A percentile compares a stretch with the other conserved stretches of the same genome.
These are phyloP conservation scores for Paracentrotus lividus DNA, from an alignment of 53 echinoderm and acorn worm genomes.

Conservation along the genomic window DNA sequence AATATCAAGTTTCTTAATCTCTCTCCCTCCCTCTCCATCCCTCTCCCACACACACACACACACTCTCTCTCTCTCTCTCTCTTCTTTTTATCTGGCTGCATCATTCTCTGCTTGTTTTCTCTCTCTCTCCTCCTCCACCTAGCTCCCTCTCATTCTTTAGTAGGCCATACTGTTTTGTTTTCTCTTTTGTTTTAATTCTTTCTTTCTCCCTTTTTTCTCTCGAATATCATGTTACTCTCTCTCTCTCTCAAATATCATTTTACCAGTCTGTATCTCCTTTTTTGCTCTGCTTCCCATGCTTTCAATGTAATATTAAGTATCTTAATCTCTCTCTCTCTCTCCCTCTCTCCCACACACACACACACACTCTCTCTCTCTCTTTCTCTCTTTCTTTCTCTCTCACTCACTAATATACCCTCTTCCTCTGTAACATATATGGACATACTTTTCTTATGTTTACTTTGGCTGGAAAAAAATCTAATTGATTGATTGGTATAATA, in stretches of 20 bases:
- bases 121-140: background rate
- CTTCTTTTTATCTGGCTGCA: no score
- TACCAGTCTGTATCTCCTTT: no score
- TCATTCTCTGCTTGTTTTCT: background rate
- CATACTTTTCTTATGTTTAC: no score
- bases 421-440: background rate
- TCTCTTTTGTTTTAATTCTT: background rate
- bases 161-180: background rate
- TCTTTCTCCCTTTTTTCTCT: background rate
- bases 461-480: no score
- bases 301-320: background rate
- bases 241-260: background rate
- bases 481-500: no score
- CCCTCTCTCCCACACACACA: background rate
- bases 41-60: no score
- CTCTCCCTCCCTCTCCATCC: background rate
- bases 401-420: background rate
- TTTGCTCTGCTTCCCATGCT: no score
- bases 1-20: background rate
- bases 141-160: background rate
- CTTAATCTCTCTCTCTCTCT: background rate
- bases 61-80: background rate
- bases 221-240: background rate
- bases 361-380: background rate
- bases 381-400: background rate